Evolutionary conservation across 2,888 invertebrate species (phyloP).

Genomic region (Pseudococcus viburni): DNA sequence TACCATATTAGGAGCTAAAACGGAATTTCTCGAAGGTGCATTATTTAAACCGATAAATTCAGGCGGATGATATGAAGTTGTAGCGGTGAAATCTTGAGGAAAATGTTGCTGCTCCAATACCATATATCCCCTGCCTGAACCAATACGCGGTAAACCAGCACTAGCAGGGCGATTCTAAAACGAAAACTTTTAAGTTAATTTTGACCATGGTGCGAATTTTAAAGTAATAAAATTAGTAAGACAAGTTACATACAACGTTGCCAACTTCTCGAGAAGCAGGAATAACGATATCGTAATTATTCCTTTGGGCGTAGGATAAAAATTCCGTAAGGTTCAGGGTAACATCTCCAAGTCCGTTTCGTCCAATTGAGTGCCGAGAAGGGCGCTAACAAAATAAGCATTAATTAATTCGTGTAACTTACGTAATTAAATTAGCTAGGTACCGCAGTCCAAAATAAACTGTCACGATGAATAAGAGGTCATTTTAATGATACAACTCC

Average conservation of each 20-base stretch:
- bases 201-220: background rate
- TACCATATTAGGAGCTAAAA: slow-evolving; percentile 57
- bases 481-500: too few relatives aligned
- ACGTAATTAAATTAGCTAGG: background rate
- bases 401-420: background rate
- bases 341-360: slow-evolving; percentile 45
- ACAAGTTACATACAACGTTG: background rate
- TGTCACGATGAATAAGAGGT: too few relatives aligned
- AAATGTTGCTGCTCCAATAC: slow-evolving; percentile 60
- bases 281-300: slow-evolving; percentile 63
- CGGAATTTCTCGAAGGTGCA: slow-evolving; percentile 40
- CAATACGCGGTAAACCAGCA: slow-evolving; percentile 50
- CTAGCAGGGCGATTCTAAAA: slow-evolving; percentile 27
- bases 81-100: slow-evolving; percentile 33
- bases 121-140: slow-evolving; percentile 54
- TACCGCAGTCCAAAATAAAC: too few relatives aligned
- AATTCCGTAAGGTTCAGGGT: slow-evolving; percentile 61
- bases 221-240: too few relatives aligned
- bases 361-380: slow-evolving; percentile 3
- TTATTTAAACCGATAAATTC: slow-evolving; percentile 52
- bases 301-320: slow-evolving; percentile 55
- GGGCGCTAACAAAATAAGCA: slow-evolving; percentile 22
- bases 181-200: background rate
- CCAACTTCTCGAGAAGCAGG: slow-evolving; percentile 49
- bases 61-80: slow-evolving; percentile 46